Base-by-base conservation (phyloP, 2,113 vertebrate genomes). In the Gnathonemus echidnorhynchus region DNA sequence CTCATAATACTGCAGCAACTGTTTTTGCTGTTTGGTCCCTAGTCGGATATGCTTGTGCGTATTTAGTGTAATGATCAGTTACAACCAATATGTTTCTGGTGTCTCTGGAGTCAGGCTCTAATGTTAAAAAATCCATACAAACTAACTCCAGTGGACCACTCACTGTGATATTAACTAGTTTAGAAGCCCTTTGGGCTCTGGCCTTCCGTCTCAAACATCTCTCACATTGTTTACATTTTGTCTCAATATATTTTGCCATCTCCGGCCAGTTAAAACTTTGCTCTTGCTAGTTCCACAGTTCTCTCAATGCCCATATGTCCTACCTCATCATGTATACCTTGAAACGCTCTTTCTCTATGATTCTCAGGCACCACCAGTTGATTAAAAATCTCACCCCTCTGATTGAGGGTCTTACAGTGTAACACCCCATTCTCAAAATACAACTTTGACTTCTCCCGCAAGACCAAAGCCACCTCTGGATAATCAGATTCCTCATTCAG, bases 181-280 rank as follows among this genome's bases (percentile, higher is more conserved):
- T 49, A 49, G 48, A 49, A 49, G 48, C 48, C 48, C 48, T 49
- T 49, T 49, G 10, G 48, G 9, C 48, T 10, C 77, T 31, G 35
- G 15, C 66, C 15, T 83, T 83, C 35, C 4, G 52, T 46, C 19
- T 48, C 9, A 77, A 45, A 88, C 90, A 90, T 49, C 48, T 5
- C 90, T 45, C 91, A 53, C 89, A 91, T 5, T 5, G 85, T 66
- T 77, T 90, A 15, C 87, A 92, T 27, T 90, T 92, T 5, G 17
- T 15, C 10, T 91, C 92, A 17, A 92, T 42, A 2, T 46, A 49
- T 10, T 50, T 8, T 27, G 90, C 39, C 88, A 89, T 90, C 74
- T 80, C 90, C 5, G 92, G 88, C 86, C 91, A 91, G 62, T 91
- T 91, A 91, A 80, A 93, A 93, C n/a, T 87, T 21, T 3, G 74